A percentile compares a stretch with the other conserved stretches of the same genome.
Conservation (phyloP, 2,797 vertebrate genomes). For the Mormyrus hasselquistii region DNA sequence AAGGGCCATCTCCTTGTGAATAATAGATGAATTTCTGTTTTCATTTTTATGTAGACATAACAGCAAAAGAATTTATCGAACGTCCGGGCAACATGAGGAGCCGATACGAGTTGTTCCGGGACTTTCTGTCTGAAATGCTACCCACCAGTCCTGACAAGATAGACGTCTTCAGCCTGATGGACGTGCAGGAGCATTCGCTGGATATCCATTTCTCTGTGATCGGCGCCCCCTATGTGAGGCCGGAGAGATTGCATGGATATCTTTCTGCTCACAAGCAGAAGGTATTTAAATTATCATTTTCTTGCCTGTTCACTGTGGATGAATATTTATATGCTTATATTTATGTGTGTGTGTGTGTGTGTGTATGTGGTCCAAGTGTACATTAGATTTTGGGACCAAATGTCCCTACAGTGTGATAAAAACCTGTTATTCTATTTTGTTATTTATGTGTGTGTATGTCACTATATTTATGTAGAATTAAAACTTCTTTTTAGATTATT, state of each 20-base stretch:
- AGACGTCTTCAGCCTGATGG: constrained; percentile 60
- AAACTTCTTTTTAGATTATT: background rate
- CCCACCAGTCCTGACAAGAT: constrained; percentile 54
- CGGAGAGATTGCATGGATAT: constrained; percentile 64
- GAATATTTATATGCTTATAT: background rate
- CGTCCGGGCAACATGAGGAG: constrained; percentile 51
- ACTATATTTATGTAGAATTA: background rate
- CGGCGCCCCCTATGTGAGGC: constrained; percentile 55
- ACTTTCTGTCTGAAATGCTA: constrained; percentile 61
- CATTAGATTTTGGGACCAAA: too few species aligned
- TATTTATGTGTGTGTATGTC: background rate
- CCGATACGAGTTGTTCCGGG: constrained; percentile 60
- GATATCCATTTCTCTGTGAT: constrained; percentile 64
- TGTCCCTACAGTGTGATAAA: too few species aligned
- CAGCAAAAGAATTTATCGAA: constrained; percentile 67
- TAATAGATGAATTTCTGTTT: background rate
- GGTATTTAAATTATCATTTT: constrained; percentile 44
- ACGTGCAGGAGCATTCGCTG: constrained; percentile 48
- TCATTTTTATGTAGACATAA: constrained; percentile 54
- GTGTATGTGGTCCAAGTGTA: background rate
- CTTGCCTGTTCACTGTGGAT: background rate
- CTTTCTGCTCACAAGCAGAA: constrained; percentile 62
- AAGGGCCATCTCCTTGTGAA: background rate
- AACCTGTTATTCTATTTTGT: background rate
- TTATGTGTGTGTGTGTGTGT: background rate